Evolutionary conservation across 2,888 invertebrate species (phyloP).

Genomic region (Microdon myrmicae): DNA sequence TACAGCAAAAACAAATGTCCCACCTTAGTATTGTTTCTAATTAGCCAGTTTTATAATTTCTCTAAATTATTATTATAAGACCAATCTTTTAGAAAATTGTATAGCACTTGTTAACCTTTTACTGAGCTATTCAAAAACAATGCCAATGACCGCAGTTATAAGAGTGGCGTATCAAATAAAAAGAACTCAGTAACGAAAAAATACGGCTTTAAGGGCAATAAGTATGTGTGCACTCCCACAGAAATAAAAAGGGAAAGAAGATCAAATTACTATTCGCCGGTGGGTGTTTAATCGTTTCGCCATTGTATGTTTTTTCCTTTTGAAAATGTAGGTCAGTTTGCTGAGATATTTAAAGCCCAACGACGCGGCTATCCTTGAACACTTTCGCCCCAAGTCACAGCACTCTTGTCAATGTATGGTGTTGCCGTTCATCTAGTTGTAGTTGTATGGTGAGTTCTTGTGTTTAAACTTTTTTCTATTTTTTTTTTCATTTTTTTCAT

Average conservation of each 20-base stretch:
- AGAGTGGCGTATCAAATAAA: background rate
- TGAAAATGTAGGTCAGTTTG: constrained; percentile 49
- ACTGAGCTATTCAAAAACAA: no score
- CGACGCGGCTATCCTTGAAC: constrained; percentile 34
- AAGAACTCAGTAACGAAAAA: background rate
- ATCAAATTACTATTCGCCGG: constrained; percentile 23
- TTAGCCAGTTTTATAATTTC: no score
- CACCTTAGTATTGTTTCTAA: no score
- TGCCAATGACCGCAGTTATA: background rate
- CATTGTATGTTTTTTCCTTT: constrained; percentile 37
- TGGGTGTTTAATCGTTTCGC: constrained; percentile 40
- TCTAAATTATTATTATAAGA: no score
- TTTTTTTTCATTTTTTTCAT: background rate
- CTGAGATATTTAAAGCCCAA: constrained; percentile 38
- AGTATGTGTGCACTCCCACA: background rate
- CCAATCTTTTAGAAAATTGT: no score
- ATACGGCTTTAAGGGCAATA: constrained; percentile 1
- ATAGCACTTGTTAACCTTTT: no score
- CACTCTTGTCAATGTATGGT: no score
- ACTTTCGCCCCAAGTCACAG: constrained; percentile 1
- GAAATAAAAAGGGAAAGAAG: background rate
- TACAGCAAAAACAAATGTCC: no score
- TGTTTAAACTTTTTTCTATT: background rate
- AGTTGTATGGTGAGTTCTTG: no score
- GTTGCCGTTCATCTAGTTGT: no score